These are phyloP conservation scores for Byasa hedistus DNA, from an alignment of 2,888 invertebrate genomes.

Conservation along the genomic window DNA sequence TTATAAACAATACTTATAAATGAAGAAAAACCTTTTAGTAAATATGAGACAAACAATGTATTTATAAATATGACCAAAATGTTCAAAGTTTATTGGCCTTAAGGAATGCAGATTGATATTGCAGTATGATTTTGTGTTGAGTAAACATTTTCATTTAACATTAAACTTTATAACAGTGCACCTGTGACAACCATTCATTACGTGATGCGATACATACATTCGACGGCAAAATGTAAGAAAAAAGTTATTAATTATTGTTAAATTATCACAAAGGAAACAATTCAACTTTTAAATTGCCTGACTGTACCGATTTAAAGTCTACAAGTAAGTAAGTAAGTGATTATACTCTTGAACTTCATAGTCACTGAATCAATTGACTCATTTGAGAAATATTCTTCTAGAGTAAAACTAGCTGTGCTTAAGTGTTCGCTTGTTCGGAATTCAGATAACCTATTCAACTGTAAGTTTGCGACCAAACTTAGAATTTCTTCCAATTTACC, in stretches of 20 bases:
- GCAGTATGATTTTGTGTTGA: slow-evolving; percentile 19
- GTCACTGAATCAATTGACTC: neutral
- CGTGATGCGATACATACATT: slow-evolving; percentile 6
- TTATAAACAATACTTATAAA: no score
- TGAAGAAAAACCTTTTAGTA: no score
- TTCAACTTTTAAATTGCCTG: neutral
- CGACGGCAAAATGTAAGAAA: neutral
- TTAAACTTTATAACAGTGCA: slow-evolving; percentile 18
- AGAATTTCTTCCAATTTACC: no score
- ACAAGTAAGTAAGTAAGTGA: no score
- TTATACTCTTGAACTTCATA: no score
- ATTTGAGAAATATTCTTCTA: neutral
- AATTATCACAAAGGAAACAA: neutral
- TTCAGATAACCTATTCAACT: no score
- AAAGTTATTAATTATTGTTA: slow-evolving; percentile 11
- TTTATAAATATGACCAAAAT: neutral
- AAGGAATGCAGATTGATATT: slow-evolving; percentile 18
- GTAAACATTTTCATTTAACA: slow-evolving; percentile 9
- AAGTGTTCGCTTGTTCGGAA: no score
- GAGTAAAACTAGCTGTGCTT: neutral
- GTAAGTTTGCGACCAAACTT: no score
- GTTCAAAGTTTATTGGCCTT: slow-evolving; percentile 12
- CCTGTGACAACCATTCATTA: slow-evolving; percentile 7
- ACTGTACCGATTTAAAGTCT: no score
- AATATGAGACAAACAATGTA: neutral